Base-by-base conservation (phyloP, 2,888 invertebrate species). In the Frankliniella fusca region DNA sequence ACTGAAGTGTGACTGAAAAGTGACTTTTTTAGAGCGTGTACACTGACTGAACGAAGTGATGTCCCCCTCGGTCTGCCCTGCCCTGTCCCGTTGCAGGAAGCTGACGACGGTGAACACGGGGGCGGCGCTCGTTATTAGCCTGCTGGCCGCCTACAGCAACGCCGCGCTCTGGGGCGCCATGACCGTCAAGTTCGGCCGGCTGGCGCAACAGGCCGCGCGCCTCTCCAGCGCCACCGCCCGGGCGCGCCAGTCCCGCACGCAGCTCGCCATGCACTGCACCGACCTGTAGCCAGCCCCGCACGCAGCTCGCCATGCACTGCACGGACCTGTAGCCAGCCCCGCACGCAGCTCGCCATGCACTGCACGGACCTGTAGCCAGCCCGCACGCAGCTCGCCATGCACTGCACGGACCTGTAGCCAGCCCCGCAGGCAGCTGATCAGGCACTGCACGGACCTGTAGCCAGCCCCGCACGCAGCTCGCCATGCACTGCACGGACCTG, bases 181-280 rank as follows among this genome's bases (percentile, higher is more conserved):
- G 27, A 27, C 70, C 70, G 8, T 27, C 70, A 76, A 76, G 70
- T 76, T 76, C 70, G 70, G 70, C 70, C 61, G 61, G 61, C 7
- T 61, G 61, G 61, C 61, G 12, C 10, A 15, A 18, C 61, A n/a
- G 61, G 61, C 61, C 61, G n/a, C 61, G 61, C 61, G 61, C 15
- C 61, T 18, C 18, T 61, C 18, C 61, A n/a, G 15, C 61, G 20
- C 20, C 15, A n/a, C 12, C 61, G 0, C 12, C 61, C 0, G 54
- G 15, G 54, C 54, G 15, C 15, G 54, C 54, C 54, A 18, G 20
- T 7, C 20, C 0, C 20, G 18, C 61, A 18, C 61, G 15, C 20
- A 11, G 15, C 20, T n/a, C 61, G 61, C 61, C 15, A 61, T 61
- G 61, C n/a, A 20, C 61, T 20, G 20, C 61, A 61, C 61, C 18